phyloP scores from a whole-genome alignment of 2,888 invertebrate genomes.

The Hydrotaea cyrtoneurina region DNA sequence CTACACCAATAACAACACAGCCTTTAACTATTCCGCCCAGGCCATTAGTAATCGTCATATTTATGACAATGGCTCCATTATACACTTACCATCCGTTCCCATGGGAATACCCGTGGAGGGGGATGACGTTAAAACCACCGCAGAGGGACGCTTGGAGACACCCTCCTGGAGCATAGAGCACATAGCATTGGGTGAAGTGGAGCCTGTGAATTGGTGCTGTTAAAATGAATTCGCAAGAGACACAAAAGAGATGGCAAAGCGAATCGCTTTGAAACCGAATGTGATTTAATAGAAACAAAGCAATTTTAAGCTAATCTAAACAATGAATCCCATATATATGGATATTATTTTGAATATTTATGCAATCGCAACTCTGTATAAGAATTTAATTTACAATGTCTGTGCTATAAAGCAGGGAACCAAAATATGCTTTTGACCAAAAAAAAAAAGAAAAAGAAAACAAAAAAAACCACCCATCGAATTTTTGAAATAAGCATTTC shows the following conservation, averaged over 20 bases:
- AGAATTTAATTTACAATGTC: conserved; percentile 25
- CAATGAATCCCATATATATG: conserved; percentile 51
- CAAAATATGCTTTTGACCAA: conserved; percentile 50
- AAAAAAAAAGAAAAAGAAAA: too few species aligned
- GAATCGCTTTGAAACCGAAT: conserved; percentile 42
- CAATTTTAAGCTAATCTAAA: conserved; percentile 52
- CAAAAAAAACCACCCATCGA: conserved; percentile 64
- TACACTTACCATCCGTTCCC: conserved; percentile 78
- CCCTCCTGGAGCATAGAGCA: conserved; percentile 85
- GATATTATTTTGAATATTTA: conserved; percentile 44
- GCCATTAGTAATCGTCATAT: conserved; percentile 69
- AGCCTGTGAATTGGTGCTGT: conserved; percentile 84
- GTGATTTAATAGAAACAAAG: conserved; percentile 62
- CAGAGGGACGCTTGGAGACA: conserved; percentile 84
- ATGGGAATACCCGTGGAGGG: conserved; percentile 81
- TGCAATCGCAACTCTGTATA: neutral
- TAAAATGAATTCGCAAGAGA: conserved; percentile 70
- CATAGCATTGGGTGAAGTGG: conserved; percentile 86
- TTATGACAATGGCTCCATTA: conserved; percentile 70
- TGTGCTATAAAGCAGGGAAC: conserved; percentile 22
- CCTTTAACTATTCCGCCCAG: conserved; percentile 73
- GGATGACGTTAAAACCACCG: conserved; percentile 83
- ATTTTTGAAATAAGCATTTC: conserved; percentile 24
- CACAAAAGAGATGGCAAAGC: neutral
- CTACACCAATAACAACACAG: conserved; percentile 76